Conservation (phyloP, 2,113 vertebrate species). For the zebrafish (Danio rerio) region DNA sequence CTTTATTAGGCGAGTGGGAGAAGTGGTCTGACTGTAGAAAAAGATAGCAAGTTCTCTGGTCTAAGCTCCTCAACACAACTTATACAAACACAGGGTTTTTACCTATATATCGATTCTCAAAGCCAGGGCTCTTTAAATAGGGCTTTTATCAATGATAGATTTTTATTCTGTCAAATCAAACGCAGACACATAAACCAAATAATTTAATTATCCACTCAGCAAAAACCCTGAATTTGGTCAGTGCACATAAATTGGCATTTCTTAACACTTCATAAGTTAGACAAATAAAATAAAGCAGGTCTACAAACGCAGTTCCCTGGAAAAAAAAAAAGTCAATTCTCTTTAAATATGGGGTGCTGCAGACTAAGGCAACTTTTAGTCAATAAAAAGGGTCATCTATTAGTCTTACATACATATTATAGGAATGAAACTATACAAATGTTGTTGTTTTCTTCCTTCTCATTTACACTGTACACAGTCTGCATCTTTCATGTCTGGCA, state of each 20-base stretch:
- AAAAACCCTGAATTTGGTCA: constrained; percentile 71
- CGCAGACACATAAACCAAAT: constrained; percentile 52
- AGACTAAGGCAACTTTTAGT: constrained; percentile 81
- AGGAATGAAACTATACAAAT: constrained; percentile 79
- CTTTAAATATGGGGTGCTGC: constrained; percentile 76
- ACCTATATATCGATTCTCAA: constrained; percentile 34
- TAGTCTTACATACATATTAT: constrained; percentile 72
- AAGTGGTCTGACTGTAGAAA: constrained; percentile 67
- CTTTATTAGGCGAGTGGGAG: constrained; percentile 69
- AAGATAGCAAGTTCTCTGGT: constrained; percentile 62
- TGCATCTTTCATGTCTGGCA: constrained; percentile 62
- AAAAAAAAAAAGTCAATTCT: constrained; percentile 68
- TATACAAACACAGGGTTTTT: constrained; percentile 57
- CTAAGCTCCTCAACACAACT: constrained; percentile 68
- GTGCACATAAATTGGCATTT: constrained; percentile 70
- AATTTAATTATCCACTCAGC: constrained; percentile 62
- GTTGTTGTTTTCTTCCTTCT: constrained; percentile 67
- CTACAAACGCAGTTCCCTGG: constrained; percentile 72
- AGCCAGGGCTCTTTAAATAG: constrained; percentile 41
- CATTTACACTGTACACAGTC: constrained; percentile 76
- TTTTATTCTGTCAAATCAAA: constrained; percentile 40
- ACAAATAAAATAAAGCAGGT: constrained; percentile 66
- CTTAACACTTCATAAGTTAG: constrained; percentile 67
- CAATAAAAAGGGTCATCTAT: constrained; percentile 73
- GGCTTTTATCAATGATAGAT: constrained; percentile 55